phyloP scores from a whole-genome alignment of 2,888 invertebrate species.

The Xestia sexstrigata region DNA sequence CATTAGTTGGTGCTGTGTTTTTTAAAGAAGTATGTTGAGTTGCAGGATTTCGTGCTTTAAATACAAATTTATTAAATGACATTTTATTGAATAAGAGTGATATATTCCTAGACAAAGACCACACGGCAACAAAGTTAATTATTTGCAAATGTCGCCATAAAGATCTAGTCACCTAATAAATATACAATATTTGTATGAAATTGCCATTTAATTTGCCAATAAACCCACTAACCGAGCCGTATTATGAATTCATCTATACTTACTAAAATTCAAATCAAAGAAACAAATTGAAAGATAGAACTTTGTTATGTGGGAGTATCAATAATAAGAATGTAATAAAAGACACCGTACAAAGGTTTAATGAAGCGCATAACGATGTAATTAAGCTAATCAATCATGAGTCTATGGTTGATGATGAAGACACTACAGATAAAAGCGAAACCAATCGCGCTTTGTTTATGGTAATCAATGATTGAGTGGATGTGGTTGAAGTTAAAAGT shows the following conservation, averaged over 20 bases:
- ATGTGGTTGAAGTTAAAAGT: slow-evolving; percentile 26
- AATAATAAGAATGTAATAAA: slow-evolving; percentile 74
- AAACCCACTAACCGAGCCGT: slow-evolving; percentile 51
- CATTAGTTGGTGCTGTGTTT: background rate
- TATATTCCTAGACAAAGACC: background rate
- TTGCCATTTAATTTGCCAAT: slow-evolving; percentile 45
- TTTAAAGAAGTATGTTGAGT: background rate
- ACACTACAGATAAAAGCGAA: slow-evolving; percentile 46
- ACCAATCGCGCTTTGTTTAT: slow-evolving; percentile 56
- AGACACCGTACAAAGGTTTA: slow-evolving; percentile 73
- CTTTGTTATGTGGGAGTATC: slow-evolving; percentile 72
- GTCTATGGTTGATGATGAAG: slow-evolving; percentile 54
- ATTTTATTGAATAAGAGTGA: too few relatives aligned
- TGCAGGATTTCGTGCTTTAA: background rate
- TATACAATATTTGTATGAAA: slow-evolving; percentile 29
- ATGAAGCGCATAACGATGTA: slow-evolving; percentile 78
- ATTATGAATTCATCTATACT: slow-evolving; percentile 45
- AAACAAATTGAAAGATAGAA: slow-evolving; percentile 59
- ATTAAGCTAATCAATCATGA: slow-evolving; percentile 78
- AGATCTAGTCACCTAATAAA: slow-evolving; percentile 38
- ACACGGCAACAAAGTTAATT: slow-evolving; percentile 32
- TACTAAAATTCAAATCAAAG: slow-evolving; percentile 59
- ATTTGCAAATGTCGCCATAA: slow-evolving; percentile 38
- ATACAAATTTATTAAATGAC: too few relatives aligned
- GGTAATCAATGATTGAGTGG: slow-evolving; percentile 32